Evolutionary conservation across 2,113 vertebrate genomes (phyloP).

Genomic region (human (Homo sapiens)): DNA sequence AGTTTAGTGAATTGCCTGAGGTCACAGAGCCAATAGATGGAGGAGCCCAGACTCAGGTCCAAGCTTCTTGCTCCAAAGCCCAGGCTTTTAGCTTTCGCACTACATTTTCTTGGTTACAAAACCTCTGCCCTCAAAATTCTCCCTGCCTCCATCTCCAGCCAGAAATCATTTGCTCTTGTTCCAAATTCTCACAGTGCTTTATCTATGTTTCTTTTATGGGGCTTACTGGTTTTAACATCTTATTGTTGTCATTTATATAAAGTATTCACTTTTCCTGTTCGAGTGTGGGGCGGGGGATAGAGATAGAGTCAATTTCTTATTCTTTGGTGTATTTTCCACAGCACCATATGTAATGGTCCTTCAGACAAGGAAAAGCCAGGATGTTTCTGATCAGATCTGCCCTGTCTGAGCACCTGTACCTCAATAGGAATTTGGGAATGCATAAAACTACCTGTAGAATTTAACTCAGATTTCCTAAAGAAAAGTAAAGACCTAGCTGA

Average conservation of each 20-base stretch:
- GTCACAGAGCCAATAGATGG: not conserved
- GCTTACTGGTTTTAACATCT: not conserved
- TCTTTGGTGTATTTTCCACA: not conserved
- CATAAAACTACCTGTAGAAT: not conserved
- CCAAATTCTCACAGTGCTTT: not conserved
- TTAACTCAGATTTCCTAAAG: not conserved
- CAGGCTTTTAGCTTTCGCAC: not conserved
- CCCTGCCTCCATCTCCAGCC: not conserved
- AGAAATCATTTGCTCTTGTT: constrained; percentile 1
- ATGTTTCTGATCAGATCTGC: not conserved
- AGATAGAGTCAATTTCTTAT: not conserved
- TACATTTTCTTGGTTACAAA: not conserved
- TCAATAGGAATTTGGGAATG: not conserved
- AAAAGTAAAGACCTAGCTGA: not conserved
- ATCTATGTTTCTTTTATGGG: not conserved
- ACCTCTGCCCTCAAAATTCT: not conserved
- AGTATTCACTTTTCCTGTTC: not conserved
- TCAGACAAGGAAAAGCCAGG: not conserved
- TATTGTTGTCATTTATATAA: not conserved
- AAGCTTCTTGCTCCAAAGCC: not conserved
- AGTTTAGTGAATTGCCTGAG: not conserved
- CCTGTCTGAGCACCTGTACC: not conserved
- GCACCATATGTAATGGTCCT: too few relatives aligned
- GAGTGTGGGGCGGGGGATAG: not conserved
- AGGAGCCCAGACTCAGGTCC: not conserved